A percentile compares a stretch with the other conserved stretches of the same genome.
Evolutionary conservation across 2,888 invertebrate genomes (phyloP).

Genomic region (Anarsia innoxiella): DNA sequence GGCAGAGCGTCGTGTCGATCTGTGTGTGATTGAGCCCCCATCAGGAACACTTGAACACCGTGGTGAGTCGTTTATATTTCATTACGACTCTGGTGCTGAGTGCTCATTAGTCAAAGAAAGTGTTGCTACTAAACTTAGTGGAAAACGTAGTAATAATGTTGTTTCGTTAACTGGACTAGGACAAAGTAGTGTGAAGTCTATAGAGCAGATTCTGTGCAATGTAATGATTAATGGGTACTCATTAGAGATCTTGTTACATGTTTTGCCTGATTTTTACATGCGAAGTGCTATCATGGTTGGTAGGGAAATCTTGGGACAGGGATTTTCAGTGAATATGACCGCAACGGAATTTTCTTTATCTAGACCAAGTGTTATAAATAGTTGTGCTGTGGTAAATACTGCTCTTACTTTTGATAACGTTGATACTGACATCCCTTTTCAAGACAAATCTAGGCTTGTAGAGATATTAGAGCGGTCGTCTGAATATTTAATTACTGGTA

Average conservation of each 20-base stretch:
- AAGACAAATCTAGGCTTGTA: background rate
- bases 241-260: conserved; percentile 16
- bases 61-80: conserved; percentile 9
- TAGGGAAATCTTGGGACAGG: conserved; percentile 12
- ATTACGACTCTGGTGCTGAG: conserved; percentile 7
- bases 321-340: conserved; percentile 7
- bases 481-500: conserved; percentile 13
- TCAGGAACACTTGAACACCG: background rate
- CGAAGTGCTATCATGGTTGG: conserved; percentile 11
- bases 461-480: conserved; percentile 11
- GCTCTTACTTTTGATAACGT: background rate
- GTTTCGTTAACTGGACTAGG: background rate
- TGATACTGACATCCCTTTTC: background rate
- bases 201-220: conserved; percentile 2
- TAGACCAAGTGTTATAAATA: conserved; percentile 1
- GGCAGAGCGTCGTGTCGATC: conserved; percentile 8
- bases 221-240: conserved; percentile 8
- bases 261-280: conserved; percentile 14
- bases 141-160: background rate
- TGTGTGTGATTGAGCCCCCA: conserved; percentile 4
- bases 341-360: background rate
- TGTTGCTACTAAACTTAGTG: conserved; percentile 10
- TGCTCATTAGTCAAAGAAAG: conserved; percentile 13
- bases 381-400: conserved; percentile 2
- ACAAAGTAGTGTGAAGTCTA: background rate